These are phyloP conservation scores for Papilio demoleus DNA, from an alignment of 2,888 invertebrate genomes.

Conservation along the genomic window DNA sequence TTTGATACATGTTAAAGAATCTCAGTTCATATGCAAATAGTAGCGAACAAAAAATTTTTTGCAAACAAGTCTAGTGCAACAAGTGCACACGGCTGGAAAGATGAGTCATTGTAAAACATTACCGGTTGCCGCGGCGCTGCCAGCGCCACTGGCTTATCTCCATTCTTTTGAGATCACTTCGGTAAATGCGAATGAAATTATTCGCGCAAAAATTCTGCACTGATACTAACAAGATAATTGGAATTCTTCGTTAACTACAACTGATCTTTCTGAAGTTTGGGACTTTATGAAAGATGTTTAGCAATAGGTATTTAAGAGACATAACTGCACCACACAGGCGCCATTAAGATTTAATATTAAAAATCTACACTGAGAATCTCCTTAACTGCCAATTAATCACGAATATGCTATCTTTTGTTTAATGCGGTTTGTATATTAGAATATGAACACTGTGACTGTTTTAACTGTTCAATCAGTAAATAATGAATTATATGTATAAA, in stretches of 20 bases:
- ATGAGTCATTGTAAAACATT: constrained; percentile 21
- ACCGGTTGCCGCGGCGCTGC: constrained; percentile 14
- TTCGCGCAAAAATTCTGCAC: constrained; percentile 13
- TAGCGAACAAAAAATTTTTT: constrained; percentile 18
- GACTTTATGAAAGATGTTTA: too few species aligned
- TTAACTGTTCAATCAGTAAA: too few species aligned
- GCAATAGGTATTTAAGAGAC: too few species aligned
- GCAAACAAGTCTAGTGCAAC: constrained; percentile 32
- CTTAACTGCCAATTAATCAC: too few species aligned
- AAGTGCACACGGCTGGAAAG: constrained; percentile 16
- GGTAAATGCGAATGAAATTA: not conserved
- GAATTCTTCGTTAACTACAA: not conserved
- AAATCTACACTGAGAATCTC: too few species aligned
- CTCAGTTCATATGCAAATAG: not conserved
- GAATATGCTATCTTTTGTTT: too few species aligned
- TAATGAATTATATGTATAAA: too few species aligned
- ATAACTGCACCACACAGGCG: too few species aligned
- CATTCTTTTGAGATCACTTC: not conserved
- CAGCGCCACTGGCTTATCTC: constrained; percentile 11
- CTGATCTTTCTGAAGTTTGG: too few species aligned
- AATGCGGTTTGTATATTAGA: too few species aligned
- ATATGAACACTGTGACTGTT: too few species aligned
- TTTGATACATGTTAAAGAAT: not conserved
- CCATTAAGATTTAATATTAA: too few species aligned
- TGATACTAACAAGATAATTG: not conserved